phyloP scores from a whole-genome alignment of 2,888 invertebrate genomes.

The Mystacides longicornis region DNA sequence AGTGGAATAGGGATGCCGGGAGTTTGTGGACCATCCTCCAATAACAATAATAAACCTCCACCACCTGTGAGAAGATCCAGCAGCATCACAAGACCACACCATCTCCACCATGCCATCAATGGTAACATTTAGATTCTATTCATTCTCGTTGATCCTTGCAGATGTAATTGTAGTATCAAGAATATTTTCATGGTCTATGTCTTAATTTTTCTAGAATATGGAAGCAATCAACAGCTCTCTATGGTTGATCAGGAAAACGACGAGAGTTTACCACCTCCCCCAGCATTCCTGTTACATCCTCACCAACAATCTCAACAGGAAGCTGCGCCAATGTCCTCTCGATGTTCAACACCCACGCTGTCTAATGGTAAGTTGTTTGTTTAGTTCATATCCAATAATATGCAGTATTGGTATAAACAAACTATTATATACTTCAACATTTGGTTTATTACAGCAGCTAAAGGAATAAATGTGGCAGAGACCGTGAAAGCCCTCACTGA shows the following conservation, averaged over 20 bases:
- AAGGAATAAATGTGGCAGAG: constrained; percentile 68
- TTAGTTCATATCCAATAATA: not conserved
- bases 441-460: constrained; percentile 31
- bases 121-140: not conserved
- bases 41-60: constrained; percentile 59
- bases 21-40: constrained; percentile 53
- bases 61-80: constrained; percentile 80
- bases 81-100: constrained; percentile 44
- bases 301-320: constrained; percentile 28
- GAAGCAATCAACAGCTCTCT: constrained; percentile 42
- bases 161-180: too few species aligned
- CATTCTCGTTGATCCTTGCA: not conserved
- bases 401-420: not conserved
- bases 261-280: constrained; percentile 63
- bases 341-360: constrained; percentile 8
- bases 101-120: constrained; percentile 17
- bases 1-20: constrained; percentile 31
- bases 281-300: constrained; percentile 65
- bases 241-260: constrained; percentile 40
- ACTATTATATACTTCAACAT: constrained; percentile 1
- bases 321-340: constrained; percentile 6
- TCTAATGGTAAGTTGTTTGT: constrained; percentile 4
- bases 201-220: constrained; percentile 29
- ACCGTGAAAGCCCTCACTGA: constrained; percentile 81
- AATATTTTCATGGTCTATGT: too few species aligned